phyloP scores from a whole-genome alignment of 2,888 invertebrate species.

The Tachina fera region DNA sequence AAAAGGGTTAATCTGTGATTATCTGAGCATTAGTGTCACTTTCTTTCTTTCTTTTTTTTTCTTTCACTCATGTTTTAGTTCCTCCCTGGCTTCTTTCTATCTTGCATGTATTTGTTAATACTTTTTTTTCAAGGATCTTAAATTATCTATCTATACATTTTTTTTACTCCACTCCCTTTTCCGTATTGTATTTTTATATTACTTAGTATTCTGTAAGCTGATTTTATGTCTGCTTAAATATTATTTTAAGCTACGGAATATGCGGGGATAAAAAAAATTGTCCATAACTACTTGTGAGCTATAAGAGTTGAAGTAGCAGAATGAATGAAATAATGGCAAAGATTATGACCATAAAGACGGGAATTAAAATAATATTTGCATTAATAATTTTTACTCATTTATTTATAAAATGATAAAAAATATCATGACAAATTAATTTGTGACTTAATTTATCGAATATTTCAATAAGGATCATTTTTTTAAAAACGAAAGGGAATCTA shows the following conservation, averaged over 20 bases:
- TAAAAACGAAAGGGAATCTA: no score
- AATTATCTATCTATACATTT: not conserved
- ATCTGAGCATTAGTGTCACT: conserved; percentile 60
- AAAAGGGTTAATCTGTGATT: conserved; percentile 69
- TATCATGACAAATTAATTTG: not conserved
- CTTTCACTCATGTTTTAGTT: not conserved
- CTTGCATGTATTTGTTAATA: not conserved
- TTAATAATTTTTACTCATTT: not conserved
- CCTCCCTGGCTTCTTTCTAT: not conserved
- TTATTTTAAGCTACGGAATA: not conserved
- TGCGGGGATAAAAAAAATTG: no score
- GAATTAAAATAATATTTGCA: conserved; percentile 2
- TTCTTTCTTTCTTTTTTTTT: not conserved
- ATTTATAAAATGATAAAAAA: not conserved
- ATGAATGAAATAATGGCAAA: conserved; percentile 7
- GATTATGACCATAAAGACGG: conserved; percentile 14
- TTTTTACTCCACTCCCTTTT: not conserved
- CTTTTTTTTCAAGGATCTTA: conserved; percentile 13
- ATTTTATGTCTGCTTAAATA: conserved; percentile 28
- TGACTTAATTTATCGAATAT: not conserved
- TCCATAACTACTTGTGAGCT: no score
- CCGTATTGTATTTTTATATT: not conserved
- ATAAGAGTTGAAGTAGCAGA: not conserved
- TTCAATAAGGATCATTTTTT: no score
- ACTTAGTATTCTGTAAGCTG: conserved; percentile 26